Percentiles rank a stretch among this genome's conserved stretches.
phyloP scores from a whole-genome alignment of 2,797 vertebrate species.

The Arctocebus calabarensis region DNA sequence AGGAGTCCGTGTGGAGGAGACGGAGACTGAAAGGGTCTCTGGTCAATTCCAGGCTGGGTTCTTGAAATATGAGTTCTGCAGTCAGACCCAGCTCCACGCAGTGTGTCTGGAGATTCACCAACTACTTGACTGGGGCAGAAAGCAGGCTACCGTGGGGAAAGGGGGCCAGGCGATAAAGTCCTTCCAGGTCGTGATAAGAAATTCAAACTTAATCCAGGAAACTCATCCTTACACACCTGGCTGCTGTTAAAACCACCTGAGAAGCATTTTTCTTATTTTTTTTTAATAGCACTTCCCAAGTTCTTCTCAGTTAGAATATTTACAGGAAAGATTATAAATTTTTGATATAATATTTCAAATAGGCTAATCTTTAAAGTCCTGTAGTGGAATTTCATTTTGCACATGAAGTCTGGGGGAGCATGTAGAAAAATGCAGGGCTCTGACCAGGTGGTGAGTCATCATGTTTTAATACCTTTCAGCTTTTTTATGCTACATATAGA shows the following conservation, averaged over 20 bases:
- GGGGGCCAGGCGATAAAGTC: neutral
- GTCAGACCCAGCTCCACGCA: too few species aligned
- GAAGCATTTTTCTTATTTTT: neutral
- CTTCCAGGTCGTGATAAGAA: neutral
- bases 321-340: neutral
- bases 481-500: neutral
- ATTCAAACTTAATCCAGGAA: neutral
- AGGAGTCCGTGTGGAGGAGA: neutral
- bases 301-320: neutral
- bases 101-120: neutral
- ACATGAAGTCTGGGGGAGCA: neutral
- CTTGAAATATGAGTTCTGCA: neutral
- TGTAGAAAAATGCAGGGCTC: neutral
- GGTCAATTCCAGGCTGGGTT: neutral
- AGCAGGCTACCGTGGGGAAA: neutral
- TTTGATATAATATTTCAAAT: neutral
- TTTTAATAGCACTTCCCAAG: neutral
- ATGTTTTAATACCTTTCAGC: neutral
- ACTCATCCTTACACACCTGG: neutral
- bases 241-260: neutral
- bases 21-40: neutral
- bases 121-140: neutral
- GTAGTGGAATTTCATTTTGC: neutral
- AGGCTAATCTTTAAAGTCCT: neutral
- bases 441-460: neutral